Conservation (phyloP, 2,797 vertebrate genomes). For the Periparus ater region DNA sequence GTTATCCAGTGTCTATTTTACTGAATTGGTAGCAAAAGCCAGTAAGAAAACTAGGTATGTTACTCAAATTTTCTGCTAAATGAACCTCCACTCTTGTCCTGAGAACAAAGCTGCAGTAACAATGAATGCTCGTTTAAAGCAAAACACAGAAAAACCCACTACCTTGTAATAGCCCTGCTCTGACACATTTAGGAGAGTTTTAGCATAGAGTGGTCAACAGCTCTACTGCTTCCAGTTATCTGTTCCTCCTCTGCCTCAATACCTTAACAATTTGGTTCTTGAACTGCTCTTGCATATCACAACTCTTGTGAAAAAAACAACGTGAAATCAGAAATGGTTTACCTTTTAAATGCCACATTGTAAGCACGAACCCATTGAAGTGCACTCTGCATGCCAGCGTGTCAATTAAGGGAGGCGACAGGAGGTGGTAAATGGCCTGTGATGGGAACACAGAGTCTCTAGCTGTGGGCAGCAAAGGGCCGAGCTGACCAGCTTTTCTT, state of each 20-base stretch:
- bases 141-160: neutral
- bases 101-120: neutral
- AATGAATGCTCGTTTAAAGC: neutral
- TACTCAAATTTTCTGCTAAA: neutral
- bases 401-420: neutral
- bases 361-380: neutral
- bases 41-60: neutral
- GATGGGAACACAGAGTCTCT: neutral
- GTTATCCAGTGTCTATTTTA: neutral
- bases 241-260: neutral
- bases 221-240: neutral
- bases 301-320: neutral
- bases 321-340: neutral
- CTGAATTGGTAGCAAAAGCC: neutral
- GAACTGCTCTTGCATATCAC: neutral
- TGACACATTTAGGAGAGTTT: neutral
- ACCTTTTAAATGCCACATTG: neutral
- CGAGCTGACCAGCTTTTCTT: neutral
- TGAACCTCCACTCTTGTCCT: neutral
- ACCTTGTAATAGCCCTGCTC: neutral
- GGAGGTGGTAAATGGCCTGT: neutral
- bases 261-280: neutral
- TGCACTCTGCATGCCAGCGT: fast-evolving
- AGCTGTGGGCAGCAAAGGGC: neutral
- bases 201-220: neutral